Evolutionary conservation across 2,888 invertebrate species (phyloP).

Genomic region (Isotomurus palustris): DNA sequence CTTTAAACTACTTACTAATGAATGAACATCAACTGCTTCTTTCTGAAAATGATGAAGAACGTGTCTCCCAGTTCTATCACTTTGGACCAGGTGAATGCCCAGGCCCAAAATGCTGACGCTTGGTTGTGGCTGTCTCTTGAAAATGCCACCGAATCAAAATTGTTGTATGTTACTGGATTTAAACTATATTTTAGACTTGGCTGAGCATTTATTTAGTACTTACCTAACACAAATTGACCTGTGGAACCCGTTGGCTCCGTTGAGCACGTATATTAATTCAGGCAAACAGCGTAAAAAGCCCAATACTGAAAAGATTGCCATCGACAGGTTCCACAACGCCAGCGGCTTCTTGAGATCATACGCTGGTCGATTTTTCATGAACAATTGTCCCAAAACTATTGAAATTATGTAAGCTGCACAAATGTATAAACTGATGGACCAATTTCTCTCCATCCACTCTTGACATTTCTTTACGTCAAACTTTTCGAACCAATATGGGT

Average conservation of each 20-base stretch:
- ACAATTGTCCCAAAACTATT: slow-evolving; percentile 86
- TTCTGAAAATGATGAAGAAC: slow-evolving; percentile 84
- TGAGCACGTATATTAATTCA: slow-evolving; percentile 21
- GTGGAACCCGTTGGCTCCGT: slow-evolving; percentile 24
- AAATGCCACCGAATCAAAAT: too few species aligned
- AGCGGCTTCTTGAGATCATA: slow-evolving; percentile 82
- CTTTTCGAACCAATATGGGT: slow-evolving; percentile 27
- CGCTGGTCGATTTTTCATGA: slow-evolving; percentile 85
- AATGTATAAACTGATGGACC: slow-evolving; percentile 22
- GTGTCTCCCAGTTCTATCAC: slow-evolving; percentile 94
- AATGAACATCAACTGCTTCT: slow-evolving; percentile 87
- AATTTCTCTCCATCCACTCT: slow-evolving; percentile 29
- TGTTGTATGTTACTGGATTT: background rate
- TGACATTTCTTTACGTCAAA: slow-evolving; percentile 18
- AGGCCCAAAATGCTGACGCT: slow-evolving; percentile 56
- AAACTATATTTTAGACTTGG: too few species aligned
- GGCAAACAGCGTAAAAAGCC: slow-evolving; percentile 18
- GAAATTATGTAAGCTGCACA: slow-evolving; percentile 72
- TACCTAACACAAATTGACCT: slow-evolving; percentile 29
- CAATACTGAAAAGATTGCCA: slow-evolving; percentile 58
- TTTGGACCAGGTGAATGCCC: slow-evolving; percentile 94
- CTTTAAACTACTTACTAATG: slow-evolving; percentile 54
- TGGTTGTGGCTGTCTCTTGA: slow-evolving; percentile 24
- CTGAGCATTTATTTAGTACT: background rate
- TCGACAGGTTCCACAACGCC: slow-evolving; percentile 82